A percentile compares a stretch with the other conserved stretches of the same genome.
These are phyloP conservation scores for Psix sp. DNA, from an alignment of 1,140 invertebrate genomes.

Conservation along the genomic window DNA sequence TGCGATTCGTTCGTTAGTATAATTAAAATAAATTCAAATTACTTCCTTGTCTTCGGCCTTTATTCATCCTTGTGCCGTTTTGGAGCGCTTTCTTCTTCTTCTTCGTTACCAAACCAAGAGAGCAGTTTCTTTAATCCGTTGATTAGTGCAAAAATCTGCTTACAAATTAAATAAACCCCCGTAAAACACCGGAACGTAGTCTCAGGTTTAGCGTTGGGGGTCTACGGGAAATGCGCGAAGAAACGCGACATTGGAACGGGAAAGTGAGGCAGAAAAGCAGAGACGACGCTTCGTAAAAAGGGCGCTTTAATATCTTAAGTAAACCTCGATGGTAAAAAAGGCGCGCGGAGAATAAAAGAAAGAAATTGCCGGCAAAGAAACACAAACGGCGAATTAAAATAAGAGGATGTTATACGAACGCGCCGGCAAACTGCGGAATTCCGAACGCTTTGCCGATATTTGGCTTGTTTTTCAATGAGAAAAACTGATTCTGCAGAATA, in stretches of 20 bases:
- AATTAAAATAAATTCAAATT: slow-evolving; percentile 78
- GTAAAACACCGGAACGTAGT: slow-evolving; percentile 62
- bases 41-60: slow-evolving; percentile 72
- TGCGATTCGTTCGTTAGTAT: slow-evolving; percentile 73
- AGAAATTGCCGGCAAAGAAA: slow-evolving; percentile 56
- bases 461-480: slow-evolving; percentile 34
- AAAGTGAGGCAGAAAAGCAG: slow-evolving; percentile 54
- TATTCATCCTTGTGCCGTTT: slow-evolving; percentile 54
- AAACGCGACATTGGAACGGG: slow-evolving; percentile 35
- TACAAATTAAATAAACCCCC: slow-evolving; percentile 76
- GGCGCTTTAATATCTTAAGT: slow-evolving; percentile 77
- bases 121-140: slow-evolving; percentile 73
- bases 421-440: slow-evolving; percentile 11
- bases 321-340: slow-evolving; percentile 68
- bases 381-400: slow-evolving; percentile 74
- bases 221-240: slow-evolving; percentile 14
- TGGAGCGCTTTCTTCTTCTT: slow-evolving; percentile 9
- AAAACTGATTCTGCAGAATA: slow-evolving; percentile 7
- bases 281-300: slow-evolving; percentile 46
- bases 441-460: slow-evolving; percentile 27
- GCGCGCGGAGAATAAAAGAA: slow-evolving; percentile 46
- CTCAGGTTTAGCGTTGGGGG: slow-evolving; percentile 38
- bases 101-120: slow-evolving; percentile 23
- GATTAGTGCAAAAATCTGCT: slow-evolving; percentile 77
- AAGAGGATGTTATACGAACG: slow-evolving; percentile 51